A percentile compares a stretch with the other conserved stretches of the same genome.
Evolutionary conservation across 2,888 invertebrate genomes (phyloP).

Genomic region (Dolichomitus sp.): DNA sequence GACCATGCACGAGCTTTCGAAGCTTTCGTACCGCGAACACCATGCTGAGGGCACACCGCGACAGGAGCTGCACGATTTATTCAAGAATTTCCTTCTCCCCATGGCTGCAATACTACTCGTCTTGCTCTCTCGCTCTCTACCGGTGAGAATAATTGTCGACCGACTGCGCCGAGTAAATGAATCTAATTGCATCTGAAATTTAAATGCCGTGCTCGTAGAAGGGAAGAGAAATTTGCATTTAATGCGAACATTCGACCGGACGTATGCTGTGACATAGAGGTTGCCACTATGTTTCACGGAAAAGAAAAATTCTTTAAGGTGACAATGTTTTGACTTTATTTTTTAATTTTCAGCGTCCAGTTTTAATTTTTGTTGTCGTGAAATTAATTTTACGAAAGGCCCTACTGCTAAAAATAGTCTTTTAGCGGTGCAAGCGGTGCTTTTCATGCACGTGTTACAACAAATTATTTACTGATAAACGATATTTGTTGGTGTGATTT

Average conservation of each 20-base stretch:
- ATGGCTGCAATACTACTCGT: constrained; percentile 37
- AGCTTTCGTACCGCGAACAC: constrained; percentile 33
- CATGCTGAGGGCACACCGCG: constrained; percentile 52
- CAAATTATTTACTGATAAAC: no score
- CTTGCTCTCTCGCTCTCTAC: constrained; percentile 14
- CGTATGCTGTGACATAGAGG: constrained; percentile 27
- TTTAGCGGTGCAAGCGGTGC: no score
- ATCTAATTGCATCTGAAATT: constrained; percentile 84
- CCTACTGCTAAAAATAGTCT: no score
- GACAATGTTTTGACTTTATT: no score
- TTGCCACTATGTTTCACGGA: constrained; percentile 3
- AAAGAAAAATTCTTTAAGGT: neutral
- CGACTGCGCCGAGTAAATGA: constrained; percentile 79
- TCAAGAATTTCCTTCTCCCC: constrained; percentile 71
- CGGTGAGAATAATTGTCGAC: constrained; percentile 73
- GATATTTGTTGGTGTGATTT: no score
- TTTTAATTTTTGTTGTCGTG: no score
- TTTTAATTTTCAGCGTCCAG: no score
- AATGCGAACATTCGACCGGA: constrained; percentile 73
- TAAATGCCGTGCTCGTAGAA: constrained; percentile 75
- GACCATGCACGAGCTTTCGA: constrained; percentile 59
- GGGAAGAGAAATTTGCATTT: constrained; percentile 79
- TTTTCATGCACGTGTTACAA: no score
- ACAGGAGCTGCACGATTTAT: constrained; percentile 74
- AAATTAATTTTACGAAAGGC: no score